Conservation (phyloP, 2,113 vertebrate species). For the Gracilinanus agilis region DNA sequence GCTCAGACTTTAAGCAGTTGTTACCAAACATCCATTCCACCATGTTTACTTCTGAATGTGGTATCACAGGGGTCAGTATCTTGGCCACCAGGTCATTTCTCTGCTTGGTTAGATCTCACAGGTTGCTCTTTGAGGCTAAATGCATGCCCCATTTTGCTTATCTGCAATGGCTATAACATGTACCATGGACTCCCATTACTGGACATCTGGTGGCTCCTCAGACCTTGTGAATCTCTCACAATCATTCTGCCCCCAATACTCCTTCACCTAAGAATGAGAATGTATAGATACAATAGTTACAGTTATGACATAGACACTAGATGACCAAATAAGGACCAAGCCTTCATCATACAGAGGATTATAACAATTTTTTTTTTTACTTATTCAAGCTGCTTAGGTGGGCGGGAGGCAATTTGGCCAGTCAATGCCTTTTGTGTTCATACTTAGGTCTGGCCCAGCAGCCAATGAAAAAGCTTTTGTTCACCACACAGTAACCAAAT, state of each 20-base stretch:
- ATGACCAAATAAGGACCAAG: background rate
- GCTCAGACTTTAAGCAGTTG: background rate
- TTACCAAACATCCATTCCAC: background rate
- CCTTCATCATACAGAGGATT: background rate
- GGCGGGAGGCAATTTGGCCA: background rate
- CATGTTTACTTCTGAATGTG: background rate
- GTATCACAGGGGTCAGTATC: background rate
- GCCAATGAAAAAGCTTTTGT: background rate
- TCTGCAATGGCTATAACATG: background rate
- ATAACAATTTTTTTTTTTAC: background rate
- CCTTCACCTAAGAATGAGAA: background rate
- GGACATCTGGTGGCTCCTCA: background rate
- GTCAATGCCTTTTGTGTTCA: background rate
- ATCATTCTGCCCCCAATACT: background rate
- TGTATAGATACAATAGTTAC: background rate
- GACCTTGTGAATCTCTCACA: background rate
- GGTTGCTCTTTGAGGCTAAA: background rate
- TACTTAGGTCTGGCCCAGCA: background rate
- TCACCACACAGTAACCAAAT: background rate
- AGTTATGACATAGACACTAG: background rate
- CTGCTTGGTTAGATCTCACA: background rate
- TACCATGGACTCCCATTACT: background rate
- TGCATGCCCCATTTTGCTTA: background rate
- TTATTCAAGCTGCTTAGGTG: background rate
- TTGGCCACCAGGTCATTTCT: background rate